Conservation (phyloP, 2,888 invertebrate genomes). For the Idaea straminata region DNA sequence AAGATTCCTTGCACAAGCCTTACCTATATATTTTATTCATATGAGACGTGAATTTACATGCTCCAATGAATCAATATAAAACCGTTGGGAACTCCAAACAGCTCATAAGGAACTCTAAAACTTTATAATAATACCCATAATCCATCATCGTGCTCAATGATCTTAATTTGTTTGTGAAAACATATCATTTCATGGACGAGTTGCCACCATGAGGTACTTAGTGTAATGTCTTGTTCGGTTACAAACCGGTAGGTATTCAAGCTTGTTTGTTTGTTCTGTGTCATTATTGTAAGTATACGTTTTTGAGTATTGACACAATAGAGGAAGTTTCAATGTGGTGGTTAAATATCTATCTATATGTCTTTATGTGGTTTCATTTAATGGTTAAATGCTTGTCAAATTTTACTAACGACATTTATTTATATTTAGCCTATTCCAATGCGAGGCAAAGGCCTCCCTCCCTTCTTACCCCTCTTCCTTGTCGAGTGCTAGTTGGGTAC, state of each 20-base stretch:
- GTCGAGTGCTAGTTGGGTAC: too few species aligned
- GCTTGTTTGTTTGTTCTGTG: not conserved
- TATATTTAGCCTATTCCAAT: too few species aligned
- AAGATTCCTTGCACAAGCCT: too few species aligned
- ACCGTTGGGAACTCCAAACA: not conserved
- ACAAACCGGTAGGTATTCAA: not conserved
- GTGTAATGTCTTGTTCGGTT: constrained; percentile 32
- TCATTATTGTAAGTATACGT: not conserved
- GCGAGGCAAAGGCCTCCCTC: too few species aligned
- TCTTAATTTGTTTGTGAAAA: constrained; percentile 44
- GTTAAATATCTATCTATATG: not conserved
- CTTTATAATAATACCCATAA: constrained; percentile 31
- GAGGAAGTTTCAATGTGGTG: not conserved
- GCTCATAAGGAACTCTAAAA: constrained; percentile 20
- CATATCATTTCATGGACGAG: constrained; percentile 40
- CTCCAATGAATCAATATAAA: not conserved
- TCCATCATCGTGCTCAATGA: constrained; percentile 38
- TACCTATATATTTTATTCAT: not conserved
- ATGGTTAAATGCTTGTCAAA: not conserved
- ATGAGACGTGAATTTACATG: not conserved
- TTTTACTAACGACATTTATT: not conserved
- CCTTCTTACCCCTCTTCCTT: too few species aligned
- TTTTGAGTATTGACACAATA: not conserved
- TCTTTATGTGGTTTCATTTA: not conserved
- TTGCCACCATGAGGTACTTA: constrained; percentile 22